Percentiles rank a stretch among this genome's conserved stretches.
These are phyloP conservation scores for Calliphora vomitoria DNA, from an alignment of 2,888 invertebrate species.

Conservation along the genomic window DNA sequence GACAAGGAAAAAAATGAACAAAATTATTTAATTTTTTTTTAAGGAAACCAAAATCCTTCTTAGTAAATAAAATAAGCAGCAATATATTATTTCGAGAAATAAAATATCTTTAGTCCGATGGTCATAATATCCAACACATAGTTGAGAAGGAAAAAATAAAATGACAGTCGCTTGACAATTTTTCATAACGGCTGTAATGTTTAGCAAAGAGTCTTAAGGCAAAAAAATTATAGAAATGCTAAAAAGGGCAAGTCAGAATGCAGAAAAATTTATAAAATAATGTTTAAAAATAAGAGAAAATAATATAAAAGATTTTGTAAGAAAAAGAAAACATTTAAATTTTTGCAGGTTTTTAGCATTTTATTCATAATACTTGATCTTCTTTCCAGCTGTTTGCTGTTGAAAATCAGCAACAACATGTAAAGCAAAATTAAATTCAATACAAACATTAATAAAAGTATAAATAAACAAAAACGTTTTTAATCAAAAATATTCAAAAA, in stretches of 20 bases:
- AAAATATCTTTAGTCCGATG: conserved; percentile 50
- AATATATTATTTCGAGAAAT: conserved; percentile 15
- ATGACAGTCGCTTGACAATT: conserved; percentile 45
- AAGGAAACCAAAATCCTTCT: conserved; percentile 19
- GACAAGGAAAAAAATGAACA: not conserved
- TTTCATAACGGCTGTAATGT: conserved; percentile 1
- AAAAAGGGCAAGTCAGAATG: not conserved
- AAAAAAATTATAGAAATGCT: not conserved
- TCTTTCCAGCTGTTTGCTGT: no score
- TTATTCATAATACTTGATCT: no score
- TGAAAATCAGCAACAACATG: no score
- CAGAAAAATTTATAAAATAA: no score
- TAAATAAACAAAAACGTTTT: no score
- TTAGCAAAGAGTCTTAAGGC: not conserved
- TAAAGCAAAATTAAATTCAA: no score
- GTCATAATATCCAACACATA: conserved; percentile 40
- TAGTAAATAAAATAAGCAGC: not conserved
- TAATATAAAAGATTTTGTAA: no score
- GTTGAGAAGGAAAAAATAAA: conserved; percentile 1
- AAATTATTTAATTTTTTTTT: not conserved
- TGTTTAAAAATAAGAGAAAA: no score
- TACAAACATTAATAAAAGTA: no score
- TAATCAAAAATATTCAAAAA: no score
- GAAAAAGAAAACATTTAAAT: no score
- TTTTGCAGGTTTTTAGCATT: no score